Conservation (phyloP, 2,797 vertebrate species). For the Cossypha dichroa region DNA sequence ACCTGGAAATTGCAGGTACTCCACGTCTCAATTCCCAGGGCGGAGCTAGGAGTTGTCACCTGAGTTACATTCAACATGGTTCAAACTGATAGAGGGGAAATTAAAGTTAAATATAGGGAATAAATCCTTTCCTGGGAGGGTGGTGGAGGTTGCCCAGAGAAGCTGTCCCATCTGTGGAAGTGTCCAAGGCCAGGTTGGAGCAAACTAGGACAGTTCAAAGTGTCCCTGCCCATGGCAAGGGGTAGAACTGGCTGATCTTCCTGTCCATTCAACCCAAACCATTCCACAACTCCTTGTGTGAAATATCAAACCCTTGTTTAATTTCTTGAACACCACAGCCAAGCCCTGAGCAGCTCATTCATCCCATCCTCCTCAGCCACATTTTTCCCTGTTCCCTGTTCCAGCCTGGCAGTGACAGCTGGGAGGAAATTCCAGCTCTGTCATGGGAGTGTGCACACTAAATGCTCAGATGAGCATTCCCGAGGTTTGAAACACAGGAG, state of each 20-base stretch:
- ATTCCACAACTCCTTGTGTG: accelerated
- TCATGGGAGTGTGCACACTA: not conserved
- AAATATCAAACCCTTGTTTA: not conserved
- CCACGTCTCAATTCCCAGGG: accelerated
- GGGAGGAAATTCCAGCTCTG: not conserved
- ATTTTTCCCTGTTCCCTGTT: not conserved
- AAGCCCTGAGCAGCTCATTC: not conserved
- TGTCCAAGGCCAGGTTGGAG: not conserved
- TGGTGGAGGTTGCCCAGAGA: not conserved
- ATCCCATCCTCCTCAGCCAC: not conserved
- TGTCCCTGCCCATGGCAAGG: not conserved
- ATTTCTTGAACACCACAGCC: not conserved
- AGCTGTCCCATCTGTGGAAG: not conserved
- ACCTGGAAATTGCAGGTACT: not conserved
- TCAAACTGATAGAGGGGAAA: not conserved
- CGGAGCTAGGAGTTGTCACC: not conserved
- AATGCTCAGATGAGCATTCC: not conserved
- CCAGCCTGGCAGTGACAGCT: not conserved
- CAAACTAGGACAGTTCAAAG: not conserved
- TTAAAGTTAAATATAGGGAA: not conserved
- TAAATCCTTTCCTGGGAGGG: not conserved
- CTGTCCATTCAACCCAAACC: not conserved
- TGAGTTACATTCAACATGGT: accelerated
- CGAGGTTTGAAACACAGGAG: not conserved
- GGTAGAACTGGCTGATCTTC: too few species aligned